Evolutionary conservation across 2,888 invertebrate genomes (phyloP).

Genomic region (Agriopis leucophaearia): DNA sequence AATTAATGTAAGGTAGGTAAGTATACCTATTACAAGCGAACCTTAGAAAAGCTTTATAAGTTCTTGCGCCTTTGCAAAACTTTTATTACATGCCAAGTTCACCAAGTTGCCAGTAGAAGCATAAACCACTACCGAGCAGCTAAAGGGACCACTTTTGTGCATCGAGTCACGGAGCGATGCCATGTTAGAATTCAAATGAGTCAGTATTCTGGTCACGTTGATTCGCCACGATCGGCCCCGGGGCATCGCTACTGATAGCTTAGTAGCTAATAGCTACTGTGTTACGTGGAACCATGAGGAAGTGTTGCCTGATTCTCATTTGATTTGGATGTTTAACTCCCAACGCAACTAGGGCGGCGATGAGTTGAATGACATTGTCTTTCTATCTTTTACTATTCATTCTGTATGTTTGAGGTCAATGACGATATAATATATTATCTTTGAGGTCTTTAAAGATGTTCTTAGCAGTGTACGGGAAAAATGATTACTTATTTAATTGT

Average conservation of each 20-base stretch:
- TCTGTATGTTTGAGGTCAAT: too few species aligned
- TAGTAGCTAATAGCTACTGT: slow-evolving; percentile 52
- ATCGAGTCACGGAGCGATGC: slow-evolving; percentile 52
- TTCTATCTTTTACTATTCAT: too few species aligned
- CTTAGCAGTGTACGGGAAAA: too few species aligned
- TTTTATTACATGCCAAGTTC: neutral
- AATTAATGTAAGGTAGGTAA: too few species aligned
- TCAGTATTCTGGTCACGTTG: slow-evolving; percentile 61
- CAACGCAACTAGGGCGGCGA: too few species aligned
- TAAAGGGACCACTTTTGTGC: slow-evolving; percentile 23
- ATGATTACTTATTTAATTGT: too few species aligned
- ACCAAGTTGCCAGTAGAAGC: neutral
- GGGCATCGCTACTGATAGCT: slow-evolving; percentile 34
- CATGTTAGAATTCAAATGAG: slow-evolving; percentile 76
- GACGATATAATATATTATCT: too few species aligned
- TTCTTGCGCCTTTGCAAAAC: neutral
- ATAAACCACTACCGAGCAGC: neutral
- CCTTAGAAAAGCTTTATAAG: too few species aligned
- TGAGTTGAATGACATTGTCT: too few species aligned
- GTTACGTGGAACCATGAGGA: slow-evolving; percentile 53
- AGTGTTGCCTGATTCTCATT: slow-evolving; percentile 35
- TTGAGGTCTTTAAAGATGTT: too few species aligned
- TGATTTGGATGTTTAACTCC: neutral
- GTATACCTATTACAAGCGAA: too few species aligned
- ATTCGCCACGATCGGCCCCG: slow-evolving; percentile 69